Conservation (phyloP, 2,113 vertebrate genomes). For the Myrmecophaga tridactyla region DNA sequence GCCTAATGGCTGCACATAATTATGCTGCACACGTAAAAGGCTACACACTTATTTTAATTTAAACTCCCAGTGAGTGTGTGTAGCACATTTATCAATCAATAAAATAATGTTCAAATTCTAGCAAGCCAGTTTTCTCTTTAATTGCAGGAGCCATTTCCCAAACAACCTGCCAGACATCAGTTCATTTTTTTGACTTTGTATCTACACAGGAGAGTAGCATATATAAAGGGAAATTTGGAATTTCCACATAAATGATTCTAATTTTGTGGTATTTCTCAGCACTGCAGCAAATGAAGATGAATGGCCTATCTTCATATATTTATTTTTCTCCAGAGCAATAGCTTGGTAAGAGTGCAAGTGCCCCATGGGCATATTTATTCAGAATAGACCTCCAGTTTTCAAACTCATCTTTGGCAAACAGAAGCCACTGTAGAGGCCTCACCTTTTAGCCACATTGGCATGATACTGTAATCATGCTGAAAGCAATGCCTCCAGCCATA, state of each 20-base stretch:
- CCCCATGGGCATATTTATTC: neutral
- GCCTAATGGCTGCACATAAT: too few relatives aligned
- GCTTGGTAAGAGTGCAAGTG: neutral
- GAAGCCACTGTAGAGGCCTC: neutral
- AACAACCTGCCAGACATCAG: neutral
- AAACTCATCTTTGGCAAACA: neutral
- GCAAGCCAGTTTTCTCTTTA: too few relatives aligned
- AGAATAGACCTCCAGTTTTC: neutral
- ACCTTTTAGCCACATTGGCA: neutral
- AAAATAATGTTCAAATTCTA: too few relatives aligned
- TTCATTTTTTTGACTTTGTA: neutral
- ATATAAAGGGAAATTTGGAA: neutral
- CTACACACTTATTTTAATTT: too few relatives aligned
- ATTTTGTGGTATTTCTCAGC: constrained; percentile 12
- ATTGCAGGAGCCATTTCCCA: too few relatives aligned
- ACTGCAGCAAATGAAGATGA: neutral
- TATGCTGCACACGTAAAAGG: too few relatives aligned
- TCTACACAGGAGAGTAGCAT: neutral
- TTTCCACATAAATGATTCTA: neutral
- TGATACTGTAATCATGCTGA: neutral
- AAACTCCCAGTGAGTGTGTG: too few relatives aligned
- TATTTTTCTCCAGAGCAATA: neutral
- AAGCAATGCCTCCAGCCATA: neutral
- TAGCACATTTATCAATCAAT: too few relatives aligned
- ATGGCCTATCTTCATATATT: neutral